These are phyloP conservation scores for Typhlichthys eigenmanni DNA, from an alignment of 2,797 vertebrate species.

Conservation along the genomic window DNA sequence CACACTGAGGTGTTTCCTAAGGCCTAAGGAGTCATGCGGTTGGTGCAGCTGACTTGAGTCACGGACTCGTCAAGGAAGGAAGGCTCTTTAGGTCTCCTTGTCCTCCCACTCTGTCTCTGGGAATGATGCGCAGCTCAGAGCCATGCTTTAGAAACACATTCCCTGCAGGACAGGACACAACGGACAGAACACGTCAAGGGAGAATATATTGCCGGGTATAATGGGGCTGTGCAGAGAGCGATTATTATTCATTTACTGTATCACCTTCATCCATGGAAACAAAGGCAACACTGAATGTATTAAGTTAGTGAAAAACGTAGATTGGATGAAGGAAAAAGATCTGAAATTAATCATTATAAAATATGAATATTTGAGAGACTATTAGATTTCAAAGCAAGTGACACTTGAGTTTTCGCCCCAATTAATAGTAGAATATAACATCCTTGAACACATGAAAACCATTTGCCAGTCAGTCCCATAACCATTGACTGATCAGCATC, in stretches of 20 bases:
- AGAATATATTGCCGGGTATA: constrained; percentile 22
- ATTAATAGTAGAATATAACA: no score
- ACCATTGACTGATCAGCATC: no score
- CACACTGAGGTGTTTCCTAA: constrained; percentile 57
- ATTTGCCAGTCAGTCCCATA: no score
- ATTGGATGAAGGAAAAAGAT: no score
- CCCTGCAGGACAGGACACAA: constrained; percentile 74
- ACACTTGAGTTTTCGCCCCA: no score
- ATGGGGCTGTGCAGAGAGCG: neutral
- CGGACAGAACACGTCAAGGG: neutral
- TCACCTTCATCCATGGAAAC: no score
- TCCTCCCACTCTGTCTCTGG: constrained; percentile 92
- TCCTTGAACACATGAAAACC: no score
- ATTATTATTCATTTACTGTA: neutral
- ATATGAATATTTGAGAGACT: no score
- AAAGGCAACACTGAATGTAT: no score
- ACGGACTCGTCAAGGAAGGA: constrained; percentile 32
- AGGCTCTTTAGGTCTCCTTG: constrained; percentile 53
- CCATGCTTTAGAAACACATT: constrained; percentile 98
- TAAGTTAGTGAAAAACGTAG: no score
- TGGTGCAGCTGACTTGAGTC: constrained; percentile 18
- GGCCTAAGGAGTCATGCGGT: constrained; percentile 18
- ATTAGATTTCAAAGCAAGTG: no score
- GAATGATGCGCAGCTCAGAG: constrained; percentile 95
- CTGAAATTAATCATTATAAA: no score